Percentiles rank a stretch among this genome's conserved stretches.
phyloP scores from a whole-genome alignment of 35 echinoderm and acorn worm species.

The Ptychodera flava region DNA sequence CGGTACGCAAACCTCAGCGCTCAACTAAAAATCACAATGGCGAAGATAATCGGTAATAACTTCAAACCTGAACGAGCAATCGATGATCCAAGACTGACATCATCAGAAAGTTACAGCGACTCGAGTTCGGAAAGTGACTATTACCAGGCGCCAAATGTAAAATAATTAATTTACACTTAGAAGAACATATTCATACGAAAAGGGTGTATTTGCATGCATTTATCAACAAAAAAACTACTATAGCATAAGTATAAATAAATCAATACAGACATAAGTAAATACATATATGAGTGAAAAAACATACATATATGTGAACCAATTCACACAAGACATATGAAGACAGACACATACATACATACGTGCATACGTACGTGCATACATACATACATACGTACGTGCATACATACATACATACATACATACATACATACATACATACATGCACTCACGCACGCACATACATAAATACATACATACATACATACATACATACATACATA shows the following conservation, averaged over 20 bases:
- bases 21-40: too few relatives aligned
- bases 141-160: too few relatives aligned
- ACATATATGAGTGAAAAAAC: not conserved
- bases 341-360: not conserved
- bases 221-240: not conserved
- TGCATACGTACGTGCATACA: not conserved
- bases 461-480: too few relatives aligned
- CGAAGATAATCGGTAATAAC: too few relatives aligned
- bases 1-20: too few relatives aligned
- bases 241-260: not conserved
- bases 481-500: too few relatives aligned
- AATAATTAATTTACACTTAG: too few relatives aligned
- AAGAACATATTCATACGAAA: not conserved
- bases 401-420: constrained; percentile 2
- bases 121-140: too few relatives aligned
- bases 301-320: not conserved
- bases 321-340: not conserved
- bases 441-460: too few relatives aligned
- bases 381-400: not conserved
- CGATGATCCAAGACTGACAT: too few relatives aligned
- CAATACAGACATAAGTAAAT: not conserved
- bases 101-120: too few relatives aligned
- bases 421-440: constrained; percentile 2
- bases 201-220: not conserved
- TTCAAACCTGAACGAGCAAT: too few relatives aligned